Percentiles rank a stretch among this genome's conserved stretches.
Evolutionary conservation across 2,113 vertebrate genomes (phyloP).

Genomic region (Lampris megalopsis): DNA sequence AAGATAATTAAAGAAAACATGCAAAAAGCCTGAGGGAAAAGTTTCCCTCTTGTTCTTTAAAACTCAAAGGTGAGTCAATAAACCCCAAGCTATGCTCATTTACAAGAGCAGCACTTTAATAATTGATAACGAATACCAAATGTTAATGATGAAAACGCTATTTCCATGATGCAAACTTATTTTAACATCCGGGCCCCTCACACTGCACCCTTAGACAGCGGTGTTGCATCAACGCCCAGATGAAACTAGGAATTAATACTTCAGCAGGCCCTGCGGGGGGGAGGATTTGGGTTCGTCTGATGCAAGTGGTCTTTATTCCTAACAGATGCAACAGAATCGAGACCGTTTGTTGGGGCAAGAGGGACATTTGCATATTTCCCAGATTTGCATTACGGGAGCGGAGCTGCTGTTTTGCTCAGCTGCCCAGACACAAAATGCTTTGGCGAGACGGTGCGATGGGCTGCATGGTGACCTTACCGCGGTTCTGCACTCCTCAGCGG

Average conservation of each 20-base stretch:
- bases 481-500: not conserved
- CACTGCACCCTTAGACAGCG: too few relatives aligned
- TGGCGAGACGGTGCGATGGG: not conserved
- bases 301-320: slow-evolving; percentile 23
- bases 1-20: too few relatives aligned
- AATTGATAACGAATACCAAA: slow-evolving; percentile 36
- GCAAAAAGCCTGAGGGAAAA: not conserved
- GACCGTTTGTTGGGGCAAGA: slow-evolving; percentile 30
- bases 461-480: slow-evolving; percentile 17
- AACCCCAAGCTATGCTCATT: slow-evolving; percentile 31
- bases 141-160: not conserved
- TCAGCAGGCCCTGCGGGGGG: slow-evolving; percentile 1
- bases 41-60: slow-evolving; percentile 19
- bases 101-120: slow-evolving; percentile 27
- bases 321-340: slow-evolving; percentile 15
- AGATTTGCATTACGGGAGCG: slow-evolving; percentile 1
- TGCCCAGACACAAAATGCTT: not conserved
- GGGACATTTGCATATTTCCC: slow-evolving; percentile 43
- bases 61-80: slow-evolving; percentile 32
- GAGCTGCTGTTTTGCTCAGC: not conserved
- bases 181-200: not conserved
- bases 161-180: slow-evolving; percentile 44
- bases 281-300: slow-evolving; percentile 37
- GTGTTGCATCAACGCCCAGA: slow-evolving; percentile 37
- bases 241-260: slow-evolving; percentile 33